phyloP scores from a whole-genome alignment of 2,113 vertebrate genomes.

The Enhydra lutris region DNA sequence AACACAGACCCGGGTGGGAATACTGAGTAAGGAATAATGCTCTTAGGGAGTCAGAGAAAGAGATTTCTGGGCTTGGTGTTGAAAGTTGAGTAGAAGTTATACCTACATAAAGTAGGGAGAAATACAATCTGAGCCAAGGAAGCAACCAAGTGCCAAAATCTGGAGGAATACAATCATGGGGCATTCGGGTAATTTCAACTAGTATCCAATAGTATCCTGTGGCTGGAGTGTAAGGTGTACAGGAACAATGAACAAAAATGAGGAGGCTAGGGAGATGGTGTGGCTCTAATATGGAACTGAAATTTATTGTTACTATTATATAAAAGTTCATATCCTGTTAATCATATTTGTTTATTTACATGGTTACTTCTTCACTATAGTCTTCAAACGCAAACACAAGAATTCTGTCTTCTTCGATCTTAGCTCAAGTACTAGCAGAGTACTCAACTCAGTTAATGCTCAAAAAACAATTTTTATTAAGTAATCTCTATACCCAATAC shows the following conservation, averaged over 20 bases:
- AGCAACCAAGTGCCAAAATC: neutral
- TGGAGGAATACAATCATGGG: neutral
- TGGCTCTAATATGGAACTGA: neutral
- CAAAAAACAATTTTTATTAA: neutral
- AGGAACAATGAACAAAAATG: neutral
- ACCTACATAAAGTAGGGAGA: neutral
- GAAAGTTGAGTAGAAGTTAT: neutral
- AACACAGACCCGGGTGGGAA: neutral
- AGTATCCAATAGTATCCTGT: neutral
- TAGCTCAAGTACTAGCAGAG: neutral
- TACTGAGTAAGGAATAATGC: neutral
- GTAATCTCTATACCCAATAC: neutral
- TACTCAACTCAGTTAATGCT: neutral
- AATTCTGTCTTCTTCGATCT: neutral
- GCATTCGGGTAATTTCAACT: neutral
- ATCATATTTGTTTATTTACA: neutral
- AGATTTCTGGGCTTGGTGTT: neutral
- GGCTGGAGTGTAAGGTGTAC: neutral
- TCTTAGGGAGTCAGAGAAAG: neutral
- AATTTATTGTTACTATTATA: neutral
- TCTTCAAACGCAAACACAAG: neutral
- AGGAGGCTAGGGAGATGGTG: neutral
- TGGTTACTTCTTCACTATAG: neutral
- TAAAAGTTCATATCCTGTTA: neutral
- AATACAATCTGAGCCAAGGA: conserved; percentile 15